phyloP scores from a whole-genome alignment of 2,888 invertebrate genomes.

The Hirudinaria manillensis region DNA sequence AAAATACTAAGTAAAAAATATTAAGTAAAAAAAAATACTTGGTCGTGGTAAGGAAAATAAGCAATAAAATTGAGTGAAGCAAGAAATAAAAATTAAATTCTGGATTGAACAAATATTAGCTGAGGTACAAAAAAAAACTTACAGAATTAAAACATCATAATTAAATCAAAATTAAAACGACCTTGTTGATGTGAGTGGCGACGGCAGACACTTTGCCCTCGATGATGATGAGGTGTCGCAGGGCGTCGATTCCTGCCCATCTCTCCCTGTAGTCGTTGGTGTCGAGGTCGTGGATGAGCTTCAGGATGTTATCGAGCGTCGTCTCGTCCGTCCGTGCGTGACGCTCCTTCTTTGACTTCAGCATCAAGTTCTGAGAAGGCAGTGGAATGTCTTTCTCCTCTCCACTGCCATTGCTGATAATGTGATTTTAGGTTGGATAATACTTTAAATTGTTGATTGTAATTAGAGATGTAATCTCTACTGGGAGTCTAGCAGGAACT shows the following conservation, averaged over 20 bases:
- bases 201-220: slow-evolving; percentile 46
- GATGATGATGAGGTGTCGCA: slow-evolving; percentile 45
- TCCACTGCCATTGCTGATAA: slow-evolving; percentile 5
- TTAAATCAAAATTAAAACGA: slow-evolving; percentile 33
- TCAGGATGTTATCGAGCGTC: slow-evolving; percentile 32
- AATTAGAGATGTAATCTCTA: background rate
- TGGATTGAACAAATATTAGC: background rate
- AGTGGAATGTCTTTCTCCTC: background rate
- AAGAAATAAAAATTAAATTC: no score
- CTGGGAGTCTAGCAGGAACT: no score
- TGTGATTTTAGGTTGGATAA: background rate
- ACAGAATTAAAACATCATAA: background rate
- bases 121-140: background rate
- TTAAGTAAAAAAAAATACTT: no score
- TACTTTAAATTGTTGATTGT: background rate
- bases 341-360: slow-evolving; percentile 12
- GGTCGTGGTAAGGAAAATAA: no score
- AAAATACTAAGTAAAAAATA: no score
- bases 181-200: slow-evolving; percentile 48
- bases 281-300: slow-evolving; percentile 28
- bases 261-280: slow-evolving; percentile 50
- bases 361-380: background rate
- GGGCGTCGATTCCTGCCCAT: slow-evolving; percentile 47
- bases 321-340: slow-evolving; percentile 29
- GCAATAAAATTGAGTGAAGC: no score